Conservation (phyloP, 2,113 vertebrate species). For the Lepisosteus osseus region DNA sequence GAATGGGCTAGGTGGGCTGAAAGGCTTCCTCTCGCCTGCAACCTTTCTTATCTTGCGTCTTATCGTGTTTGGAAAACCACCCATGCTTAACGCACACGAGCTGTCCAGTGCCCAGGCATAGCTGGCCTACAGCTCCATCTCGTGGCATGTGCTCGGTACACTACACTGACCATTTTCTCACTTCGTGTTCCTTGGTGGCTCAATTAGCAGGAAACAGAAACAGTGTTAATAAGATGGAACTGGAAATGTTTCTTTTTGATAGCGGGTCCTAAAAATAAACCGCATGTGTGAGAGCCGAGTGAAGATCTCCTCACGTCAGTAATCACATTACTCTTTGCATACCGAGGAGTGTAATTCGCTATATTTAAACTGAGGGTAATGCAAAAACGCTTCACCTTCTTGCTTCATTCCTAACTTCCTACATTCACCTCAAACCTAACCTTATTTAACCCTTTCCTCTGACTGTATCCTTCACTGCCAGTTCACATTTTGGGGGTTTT, state of each 20-base stretch:
- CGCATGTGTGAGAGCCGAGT: not conserved
- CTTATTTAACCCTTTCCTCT: not conserved
- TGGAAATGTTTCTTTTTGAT: not conserved
- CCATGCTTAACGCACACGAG: too few species aligned
- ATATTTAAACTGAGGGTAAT: not conserved
- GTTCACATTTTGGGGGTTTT: too few species aligned
- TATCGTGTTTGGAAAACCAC: too few species aligned
- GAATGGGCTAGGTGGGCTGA: too few species aligned
- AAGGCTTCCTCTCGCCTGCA: too few species aligned
- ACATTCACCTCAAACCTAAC: not conserved
- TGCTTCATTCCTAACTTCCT: not conserved
- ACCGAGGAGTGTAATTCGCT: not conserved
- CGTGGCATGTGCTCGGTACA: too few species aligned
- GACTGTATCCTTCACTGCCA: not conserved
- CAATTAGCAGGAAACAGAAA: too few species aligned
- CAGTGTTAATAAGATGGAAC: not conserved
- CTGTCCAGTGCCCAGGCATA: too few species aligned
- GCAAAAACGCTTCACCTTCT: not conserved
- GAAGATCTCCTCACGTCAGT: not conserved
- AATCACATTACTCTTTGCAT: not conserved
- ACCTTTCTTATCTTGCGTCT: too few species aligned
- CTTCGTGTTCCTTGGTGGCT: too few species aligned
- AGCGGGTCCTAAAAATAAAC: constrained; percentile 8
- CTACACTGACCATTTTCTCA: too few species aligned
- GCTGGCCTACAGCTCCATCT: too few species aligned